Percentiles rank a stretch among this genome's conserved stretches.
Evolutionary conservation across 2,113 vertebrate genomes (phyloP).

Genomic region (Taurulus bubalis): DNA sequence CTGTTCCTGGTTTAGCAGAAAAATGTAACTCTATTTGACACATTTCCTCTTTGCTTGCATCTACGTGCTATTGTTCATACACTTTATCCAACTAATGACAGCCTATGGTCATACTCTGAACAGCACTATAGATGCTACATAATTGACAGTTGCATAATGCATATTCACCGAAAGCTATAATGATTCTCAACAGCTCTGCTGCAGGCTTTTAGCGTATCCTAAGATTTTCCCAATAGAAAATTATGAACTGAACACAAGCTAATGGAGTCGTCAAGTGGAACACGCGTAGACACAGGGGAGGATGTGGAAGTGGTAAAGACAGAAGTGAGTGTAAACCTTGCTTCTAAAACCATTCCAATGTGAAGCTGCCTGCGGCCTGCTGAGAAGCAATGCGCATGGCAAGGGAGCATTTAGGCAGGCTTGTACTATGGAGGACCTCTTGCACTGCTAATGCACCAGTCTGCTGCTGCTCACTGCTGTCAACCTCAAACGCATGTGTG

Average conservation of each 20-base stretch:
- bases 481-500: conserved; percentile 65
- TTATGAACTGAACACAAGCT: conserved; percentile 49
- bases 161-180: conserved; percentile 46
- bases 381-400: conserved; percentile 50
- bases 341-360: conserved; percentile 47
- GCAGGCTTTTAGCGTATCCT: conserved; percentile 46
- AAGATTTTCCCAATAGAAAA: conserved; percentile 41
- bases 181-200: conserved; percentile 56
- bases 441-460: conserved; percentile 64
- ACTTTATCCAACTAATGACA: conserved; percentile 25
- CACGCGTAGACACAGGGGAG: conserved; percentile 24
- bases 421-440: conserved; percentile 60
- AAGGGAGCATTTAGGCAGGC: conserved; percentile 43
- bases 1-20: conserved; percentile 25
- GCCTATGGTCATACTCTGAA: conserved; percentile 19
- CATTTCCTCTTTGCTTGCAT: conserved; percentile 39
- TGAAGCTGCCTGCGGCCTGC: conserved; percentile 35
- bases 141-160: conserved; percentile 46
- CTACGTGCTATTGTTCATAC: conserved; percentile 13
- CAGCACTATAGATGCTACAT: conserved; percentile 25
- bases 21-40: neutral
- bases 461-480: conserved; percentile 66
- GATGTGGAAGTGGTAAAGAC: conserved; percentile 30
- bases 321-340: conserved; percentile 30
- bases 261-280: conserved; percentile 57